Evolutionary conservation across 2,797 vertebrate genomes (phyloP), one percentile per base, ranked within the genome.

Genomic region (Mormyrus proboscirostris): DNA sequence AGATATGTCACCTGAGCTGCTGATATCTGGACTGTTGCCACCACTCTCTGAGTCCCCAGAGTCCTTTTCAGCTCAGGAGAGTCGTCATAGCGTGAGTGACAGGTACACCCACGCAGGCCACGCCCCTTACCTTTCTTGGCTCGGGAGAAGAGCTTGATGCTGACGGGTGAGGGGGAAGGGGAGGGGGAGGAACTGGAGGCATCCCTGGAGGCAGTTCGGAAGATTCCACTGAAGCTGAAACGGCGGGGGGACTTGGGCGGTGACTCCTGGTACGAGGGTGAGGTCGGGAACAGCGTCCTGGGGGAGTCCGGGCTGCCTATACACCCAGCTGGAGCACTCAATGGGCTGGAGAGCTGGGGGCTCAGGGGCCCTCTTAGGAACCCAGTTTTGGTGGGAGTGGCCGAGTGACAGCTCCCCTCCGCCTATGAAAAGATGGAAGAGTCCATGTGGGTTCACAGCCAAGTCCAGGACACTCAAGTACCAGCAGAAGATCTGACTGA

Each of bases 171-270:
- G 90, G 97, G 85, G 53, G 85, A 87, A 19, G 85, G 85, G 16
- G 85, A 87, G 29, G 85, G 96, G 93, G 96, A 95, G 92, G 33
- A 94, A 90, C 95, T 95, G 53, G 97, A 95, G 29, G 95, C 97
- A 57, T 99, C 98, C 94, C 96, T 97, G 94, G 97, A 97, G 0
- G 97, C 95, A 0, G 97, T 98, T 91, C 98, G 97, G 95, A 99
- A 99, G 94, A 99, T 97, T 51, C 98, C 98, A 51, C 96, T 98
- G 95, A 99, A 97, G 95, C 98, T 99, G 92, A 99, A 96, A 82
- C 98, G 97, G n/a, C 96, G 97, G 16, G 98, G 97, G 49, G 98
- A 98, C 92, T 97, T 98, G 4, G 98, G 98, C 0, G 98, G 96
- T 1, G 97, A 97, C 92, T 96, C 96, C 92, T 97, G 98, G 91